Conservation (phyloP, 1,140 invertebrate species). For the Philotrypesis tridentata region DNA sequence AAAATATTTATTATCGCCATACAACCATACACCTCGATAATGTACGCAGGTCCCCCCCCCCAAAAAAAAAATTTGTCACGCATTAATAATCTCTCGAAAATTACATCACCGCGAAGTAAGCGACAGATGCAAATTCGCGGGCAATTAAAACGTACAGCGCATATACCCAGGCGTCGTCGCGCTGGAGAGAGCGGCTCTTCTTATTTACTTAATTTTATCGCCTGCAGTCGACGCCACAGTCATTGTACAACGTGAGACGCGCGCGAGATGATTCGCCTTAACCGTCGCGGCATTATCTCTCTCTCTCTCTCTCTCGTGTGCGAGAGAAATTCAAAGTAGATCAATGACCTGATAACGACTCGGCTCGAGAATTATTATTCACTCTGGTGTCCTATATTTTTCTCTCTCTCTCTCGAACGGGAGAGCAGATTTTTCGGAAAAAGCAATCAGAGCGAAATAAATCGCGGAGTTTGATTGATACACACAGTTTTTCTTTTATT, state of each 20-base stretch:
- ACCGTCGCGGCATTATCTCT: background rate
- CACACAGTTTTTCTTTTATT: background rate
- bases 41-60: no score
- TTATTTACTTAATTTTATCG: background rate
- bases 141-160: no score
- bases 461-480: background rate
- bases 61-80: background rate
- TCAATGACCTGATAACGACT: background rate
- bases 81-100: background rate
- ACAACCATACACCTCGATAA: no score
- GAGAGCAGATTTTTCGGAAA: background rate
- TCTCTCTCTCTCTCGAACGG: no score
- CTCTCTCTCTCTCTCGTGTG: no score
- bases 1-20: no score
- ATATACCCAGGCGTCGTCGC: no score
- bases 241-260: background rate
- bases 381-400: no score
- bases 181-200: background rate
- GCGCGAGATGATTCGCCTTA: background rate
- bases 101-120: background rate
- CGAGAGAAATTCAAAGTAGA: background rate
- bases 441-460: background rate
- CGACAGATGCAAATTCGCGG: slow-evolving; percentile 7
- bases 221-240: background rate
- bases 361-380: no score